These are phyloP conservation scores for Balanococcus diminutus DNA, from an alignment of 2,888 invertebrate genomes.

Conservation along the genomic window DNA sequence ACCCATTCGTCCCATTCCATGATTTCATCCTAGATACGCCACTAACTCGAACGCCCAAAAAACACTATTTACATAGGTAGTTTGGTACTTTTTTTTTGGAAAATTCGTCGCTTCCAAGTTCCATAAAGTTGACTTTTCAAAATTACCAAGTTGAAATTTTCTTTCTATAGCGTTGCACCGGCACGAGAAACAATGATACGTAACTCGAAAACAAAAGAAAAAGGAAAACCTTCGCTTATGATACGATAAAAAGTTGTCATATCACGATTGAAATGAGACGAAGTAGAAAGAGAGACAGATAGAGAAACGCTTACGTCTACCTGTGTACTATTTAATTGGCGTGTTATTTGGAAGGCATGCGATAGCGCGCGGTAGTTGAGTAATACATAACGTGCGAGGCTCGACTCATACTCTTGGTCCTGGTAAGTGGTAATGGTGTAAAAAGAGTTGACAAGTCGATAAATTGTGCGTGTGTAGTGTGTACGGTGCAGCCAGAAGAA, in stretches of 20 bases:
- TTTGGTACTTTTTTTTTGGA: no score
- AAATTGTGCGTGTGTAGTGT: constrained; percentile 39
- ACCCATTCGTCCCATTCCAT: no score
- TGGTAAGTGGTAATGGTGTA: neutral
- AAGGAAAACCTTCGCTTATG: constrained; percentile 12
- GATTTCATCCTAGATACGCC: no score
- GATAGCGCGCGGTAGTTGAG: constrained; percentile 27
- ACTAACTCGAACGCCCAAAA: no score
- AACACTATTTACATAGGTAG: no score
- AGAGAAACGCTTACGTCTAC: neutral
- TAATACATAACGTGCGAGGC: constrained; percentile 15
- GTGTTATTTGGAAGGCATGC: constrained; percentile 10
- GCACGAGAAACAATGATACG: neutral
- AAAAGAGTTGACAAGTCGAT: constrained; percentile 52
- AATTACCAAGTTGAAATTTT: no score
- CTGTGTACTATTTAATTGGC: constrained; percentile 18
- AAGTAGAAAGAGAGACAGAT: neutral
- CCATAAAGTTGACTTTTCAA: no score
- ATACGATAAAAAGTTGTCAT: constrained; percentile 4
- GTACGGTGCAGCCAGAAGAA: neutral
- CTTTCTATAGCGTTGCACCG: no score
- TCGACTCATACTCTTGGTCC: neutral
- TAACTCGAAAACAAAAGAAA: neutral
- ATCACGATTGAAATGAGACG: neutral
- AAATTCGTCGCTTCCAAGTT: no score